Base-by-base conservation (phyloP, 1,140 invertebrate species). In the Homarus americanus region DNA sequence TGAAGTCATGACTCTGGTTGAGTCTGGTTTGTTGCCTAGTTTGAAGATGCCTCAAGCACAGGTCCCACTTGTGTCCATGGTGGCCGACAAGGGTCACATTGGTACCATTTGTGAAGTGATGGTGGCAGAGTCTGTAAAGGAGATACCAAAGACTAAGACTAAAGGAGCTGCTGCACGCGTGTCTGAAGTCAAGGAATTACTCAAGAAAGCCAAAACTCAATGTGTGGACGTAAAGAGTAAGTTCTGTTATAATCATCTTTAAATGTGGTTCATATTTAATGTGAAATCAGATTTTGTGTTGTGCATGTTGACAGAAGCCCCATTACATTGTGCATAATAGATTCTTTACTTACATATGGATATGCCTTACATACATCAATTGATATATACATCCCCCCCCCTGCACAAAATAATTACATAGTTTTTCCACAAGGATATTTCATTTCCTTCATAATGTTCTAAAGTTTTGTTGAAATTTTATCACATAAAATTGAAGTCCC, bases 1-100 rank as follows among this genome's bases (percentile, higher is more conserved):
- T 49, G 92, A 93, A 80, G 92, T 93, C 24, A 63, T 93, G 20
- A 89, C 92, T 17, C 66, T 93, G 32, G 80, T 90, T 93, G 96
- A 92, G 40, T 87, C 92, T 58, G 92, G 92, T 32, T 72, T 91
- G 17, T 72, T 92, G 28, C 79, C 92, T 28, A 88, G 82, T 66
- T 76, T 92, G 34, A 88, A 87, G 63, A 93, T 28, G 49, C 86
- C 91, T 34, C n/a, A 92, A 76, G 44, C 91, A 3, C 92, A 93
- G 58, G 66, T 87, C 53, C 92, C 92, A 15, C 80, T 92, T 15
- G 78, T 88, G 7, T 92, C 92, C 34, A 91, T 92, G 79, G 89
- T 92, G n/a, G 79, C 79, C 36, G 82, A 91, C 28, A 92, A 92
- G 73, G 92, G 92, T 40, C 92, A 92, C 73, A 83, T 89, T 53